Percentiles rank a stretch among this genome's conserved stretches.
Conservation (phyloP, 1,140 invertebrate species). For the Neodiprion pinetum region DNA sequence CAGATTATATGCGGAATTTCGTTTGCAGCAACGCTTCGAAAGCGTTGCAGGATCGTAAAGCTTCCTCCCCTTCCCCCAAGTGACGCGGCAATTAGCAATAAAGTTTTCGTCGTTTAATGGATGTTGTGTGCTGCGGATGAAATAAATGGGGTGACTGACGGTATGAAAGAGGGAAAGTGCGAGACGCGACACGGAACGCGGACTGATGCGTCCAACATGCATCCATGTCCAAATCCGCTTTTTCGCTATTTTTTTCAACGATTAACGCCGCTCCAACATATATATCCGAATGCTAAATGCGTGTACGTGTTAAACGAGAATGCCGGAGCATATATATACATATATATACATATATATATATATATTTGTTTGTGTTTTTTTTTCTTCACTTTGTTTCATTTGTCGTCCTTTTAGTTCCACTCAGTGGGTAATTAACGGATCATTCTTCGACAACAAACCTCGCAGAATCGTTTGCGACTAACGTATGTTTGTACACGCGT, state of each 20-base stretch:
- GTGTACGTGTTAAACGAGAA: slow-evolving; percentile 24
- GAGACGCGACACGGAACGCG: slow-evolving; percentile 36
- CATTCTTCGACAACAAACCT: slow-evolving; percentile 12
- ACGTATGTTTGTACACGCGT: too few species aligned
- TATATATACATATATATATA: too few species aligned
- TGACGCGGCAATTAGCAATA: slow-evolving; percentile 56
- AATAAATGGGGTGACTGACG: slow-evolving; percentile 47
- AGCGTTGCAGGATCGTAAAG: not conserved
- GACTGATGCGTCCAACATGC: slow-evolving; percentile 22
- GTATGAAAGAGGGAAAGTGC: slow-evolving; percentile 55
- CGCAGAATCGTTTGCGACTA: slow-evolving; percentile 1
- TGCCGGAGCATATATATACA: too few species aligned
- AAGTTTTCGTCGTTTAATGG: slow-evolving; percentile 60
- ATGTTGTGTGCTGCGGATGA: slow-evolving; percentile 49
- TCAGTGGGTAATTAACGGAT: not conserved
- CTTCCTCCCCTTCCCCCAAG: not conserved
- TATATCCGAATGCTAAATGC: slow-evolving; percentile 28
- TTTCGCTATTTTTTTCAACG: slow-evolving; percentile 11
- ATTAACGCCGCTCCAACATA: too few species aligned
- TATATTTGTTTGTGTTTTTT: slow-evolving; percentile 20
- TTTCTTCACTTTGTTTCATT: slow-evolving; percentile 7
- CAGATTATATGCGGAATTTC: not conserved
- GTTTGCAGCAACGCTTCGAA: too few species aligned
- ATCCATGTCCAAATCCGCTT: slow-evolving; percentile 21
- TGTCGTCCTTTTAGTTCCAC: not conserved